Conservation (phyloP, 2,888 invertebrate species). For the Arctia plantaginis region DNA sequence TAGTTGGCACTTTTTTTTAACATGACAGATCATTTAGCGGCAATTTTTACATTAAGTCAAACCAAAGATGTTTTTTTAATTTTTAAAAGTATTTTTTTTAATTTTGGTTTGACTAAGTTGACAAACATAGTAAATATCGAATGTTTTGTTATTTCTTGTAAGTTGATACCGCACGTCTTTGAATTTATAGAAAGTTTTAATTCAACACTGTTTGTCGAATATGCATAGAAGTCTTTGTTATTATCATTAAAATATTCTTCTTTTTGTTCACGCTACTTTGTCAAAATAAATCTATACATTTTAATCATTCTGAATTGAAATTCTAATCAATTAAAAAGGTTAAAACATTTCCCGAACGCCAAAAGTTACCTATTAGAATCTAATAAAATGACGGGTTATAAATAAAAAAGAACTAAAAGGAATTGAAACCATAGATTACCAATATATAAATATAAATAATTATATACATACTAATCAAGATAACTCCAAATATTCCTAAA, state of each 20-base stretch:
- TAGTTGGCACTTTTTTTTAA: too few species aligned
- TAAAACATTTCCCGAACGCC: background rate
- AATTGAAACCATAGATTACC: background rate
- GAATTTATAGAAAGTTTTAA: background rate
- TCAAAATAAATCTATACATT: background rate
- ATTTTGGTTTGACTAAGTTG: too few species aligned
- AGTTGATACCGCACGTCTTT: background rate
- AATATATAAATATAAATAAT: background rate
- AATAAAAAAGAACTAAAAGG: background rate
- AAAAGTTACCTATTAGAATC: background rate
- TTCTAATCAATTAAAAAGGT: background rate
- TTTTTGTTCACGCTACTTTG: background rate
- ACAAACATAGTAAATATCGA: too few species aligned
- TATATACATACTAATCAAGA: background rate
- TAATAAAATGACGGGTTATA: background rate
- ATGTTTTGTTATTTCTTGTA: background rate
- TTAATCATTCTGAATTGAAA: background rate
- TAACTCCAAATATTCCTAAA: background rate
- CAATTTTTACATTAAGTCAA: too few species aligned
- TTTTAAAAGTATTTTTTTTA: too few species aligned
- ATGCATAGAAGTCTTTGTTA: background rate
- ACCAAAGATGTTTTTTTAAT: too few species aligned
- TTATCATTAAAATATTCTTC: background rate
- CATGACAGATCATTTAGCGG: too few species aligned
- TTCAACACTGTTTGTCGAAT: slow-evolving; percentile 3